These are phyloP conservation scores for Plagiodera versicolora DNA, from an alignment of 2,888 invertebrate species.

Conservation along the genomic window DNA sequence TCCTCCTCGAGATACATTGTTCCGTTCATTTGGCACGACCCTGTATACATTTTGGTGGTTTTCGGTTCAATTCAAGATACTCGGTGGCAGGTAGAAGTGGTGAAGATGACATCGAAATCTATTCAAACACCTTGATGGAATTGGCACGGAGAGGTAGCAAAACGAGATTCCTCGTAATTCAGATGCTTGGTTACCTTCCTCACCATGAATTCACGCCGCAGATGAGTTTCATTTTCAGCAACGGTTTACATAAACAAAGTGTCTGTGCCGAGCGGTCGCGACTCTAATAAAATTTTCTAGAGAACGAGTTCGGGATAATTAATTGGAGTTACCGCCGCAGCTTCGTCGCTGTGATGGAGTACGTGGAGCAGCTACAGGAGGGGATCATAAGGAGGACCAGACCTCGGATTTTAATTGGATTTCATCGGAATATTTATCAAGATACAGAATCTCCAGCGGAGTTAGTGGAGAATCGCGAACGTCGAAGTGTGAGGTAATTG, in stretches of 20 bases:
- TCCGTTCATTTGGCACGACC: no score
- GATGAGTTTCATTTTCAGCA: slow-evolving; percentile 12
- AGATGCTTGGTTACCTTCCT: slow-evolving; percentile 1
- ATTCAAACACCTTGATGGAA: no score
- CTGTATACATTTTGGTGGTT: no score
- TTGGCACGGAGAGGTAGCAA: no score
- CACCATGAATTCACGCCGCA: background rate
- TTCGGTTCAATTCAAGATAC: no score
- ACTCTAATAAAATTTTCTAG: slow-evolving; percentile 10
- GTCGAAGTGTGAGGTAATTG: background rate
- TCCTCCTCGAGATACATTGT: no score
- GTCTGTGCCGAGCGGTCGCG: slow-evolving; percentile 8
- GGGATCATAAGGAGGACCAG: background rate
- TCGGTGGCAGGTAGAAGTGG: no score
- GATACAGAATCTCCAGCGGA: slow-evolving; percentile 3
- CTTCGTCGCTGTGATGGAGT: slow-evolving; percentile 9
- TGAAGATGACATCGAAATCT: no score
- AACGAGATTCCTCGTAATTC: no score
- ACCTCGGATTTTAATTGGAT: slow-evolving; percentile 8
- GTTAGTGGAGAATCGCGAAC: background rate
- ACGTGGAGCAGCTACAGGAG: background rate
- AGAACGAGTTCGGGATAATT: slow-evolving; percentile 12
- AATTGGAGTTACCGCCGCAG: slow-evolving; percentile 13
- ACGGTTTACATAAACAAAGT: slow-evolving; percentile 13
- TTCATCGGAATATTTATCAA: slow-evolving; percentile 4